Base-by-base conservation (phyloP, 92 coral and sea anemone genomes). In the Parazoanthus swiftii region DNA sequence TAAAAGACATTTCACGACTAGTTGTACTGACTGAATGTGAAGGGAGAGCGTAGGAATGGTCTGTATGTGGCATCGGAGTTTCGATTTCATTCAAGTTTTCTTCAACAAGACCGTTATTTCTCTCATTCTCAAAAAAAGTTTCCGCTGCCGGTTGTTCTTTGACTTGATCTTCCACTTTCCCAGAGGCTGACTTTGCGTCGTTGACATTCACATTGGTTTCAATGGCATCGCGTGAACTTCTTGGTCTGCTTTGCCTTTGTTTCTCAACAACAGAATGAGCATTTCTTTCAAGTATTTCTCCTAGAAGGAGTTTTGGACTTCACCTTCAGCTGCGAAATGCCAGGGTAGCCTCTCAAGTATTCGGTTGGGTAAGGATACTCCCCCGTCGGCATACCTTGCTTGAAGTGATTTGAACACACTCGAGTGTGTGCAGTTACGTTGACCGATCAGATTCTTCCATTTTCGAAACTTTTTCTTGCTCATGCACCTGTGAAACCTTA, bases 291-390 rank as follows among this genome's bases (percentile, higher is more conserved):
- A 36, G 43, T 35, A 81, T 4, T 81, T 50, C 33, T 81, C 48
- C 33, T 33, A 29, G 74, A n/a, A 16, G 33, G 9, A 18, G 10
- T 3, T 37, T 58, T 58, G 36, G 46, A 33, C 3, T 56, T 80
- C 4, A 54, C 9, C 15, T 23, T 33, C 35, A 35, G 10, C 73
- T 33, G 29, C 58, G 74, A 80, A 58, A 80, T 80, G 29, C 85
- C 85, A 80, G 85, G 85, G 14, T 81, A 81, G 59, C 85, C 50
- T 35, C 58, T 35, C 29, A 80, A n/a, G 36, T 29, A 56, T 21
- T 29, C 42, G 36, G 73, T 29, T 80, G 72, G 73, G 13, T 56
- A n/a, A 1, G 85, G 71, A 38, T 14, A 14, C 44, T 29, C 33
- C 33, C 0, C 33, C 33, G 33, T 29, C 33, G 33, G 33, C 33